Conservation (phyloP, 2,888 invertebrate species). For the Agonopterix subpropinquella region DNA sequence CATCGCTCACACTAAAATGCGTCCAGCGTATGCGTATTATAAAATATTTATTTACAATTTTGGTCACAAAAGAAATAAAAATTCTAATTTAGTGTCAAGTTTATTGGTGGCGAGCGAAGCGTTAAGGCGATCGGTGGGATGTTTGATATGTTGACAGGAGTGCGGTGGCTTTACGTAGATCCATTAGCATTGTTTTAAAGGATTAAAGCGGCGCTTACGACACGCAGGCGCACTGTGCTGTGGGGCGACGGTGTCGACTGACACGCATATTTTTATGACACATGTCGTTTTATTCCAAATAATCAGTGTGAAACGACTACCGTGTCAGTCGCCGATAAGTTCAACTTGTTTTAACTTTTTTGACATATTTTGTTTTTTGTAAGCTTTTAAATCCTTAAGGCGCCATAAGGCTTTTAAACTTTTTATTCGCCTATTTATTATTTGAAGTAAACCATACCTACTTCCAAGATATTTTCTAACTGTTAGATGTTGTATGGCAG, state of each 20-base stretch:
- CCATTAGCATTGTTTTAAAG: slow-evolving; percentile 75
- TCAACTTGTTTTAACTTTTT: slow-evolving; percentile 19
- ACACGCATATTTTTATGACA: slow-evolving; percentile 71
- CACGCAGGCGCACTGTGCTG: slow-evolving; percentile 22
- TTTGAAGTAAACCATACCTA: no score
- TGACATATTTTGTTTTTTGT: slow-evolving; percentile 11
- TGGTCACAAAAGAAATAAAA: slow-evolving; percentile 57
- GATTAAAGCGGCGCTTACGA: slow-evolving; percentile 66
- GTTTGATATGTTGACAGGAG: slow-evolving; percentile 64
- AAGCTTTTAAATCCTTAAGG: no score
- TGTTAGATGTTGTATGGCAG: slow-evolving; percentile 22
- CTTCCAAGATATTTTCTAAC: slow-evolving; percentile 10
- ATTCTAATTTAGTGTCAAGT: slow-evolving; percentile 69
- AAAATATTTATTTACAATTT: slow-evolving; percentile 71
- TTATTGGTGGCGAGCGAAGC: slow-evolving; percentile 68
- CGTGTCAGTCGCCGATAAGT: slow-evolving; percentile 48
- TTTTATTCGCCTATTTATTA: no score
- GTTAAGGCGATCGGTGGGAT: slow-evolving; percentile 60
- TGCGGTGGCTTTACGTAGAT: slow-evolving; percentile 60
- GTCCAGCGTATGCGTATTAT: slow-evolving; percentile 69
- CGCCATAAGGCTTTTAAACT: no score
- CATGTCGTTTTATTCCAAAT: slow-evolving; percentile 50
- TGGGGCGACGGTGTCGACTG: slow-evolving; percentile 46
- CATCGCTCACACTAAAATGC: slow-evolving; percentile 75
- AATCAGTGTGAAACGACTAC: slow-evolving; percentile 67